These are phyloP conservation scores for Dynastes grantii DNA, from an alignment of 2,888 invertebrate genomes.

Conservation along the genomic window DNA sequence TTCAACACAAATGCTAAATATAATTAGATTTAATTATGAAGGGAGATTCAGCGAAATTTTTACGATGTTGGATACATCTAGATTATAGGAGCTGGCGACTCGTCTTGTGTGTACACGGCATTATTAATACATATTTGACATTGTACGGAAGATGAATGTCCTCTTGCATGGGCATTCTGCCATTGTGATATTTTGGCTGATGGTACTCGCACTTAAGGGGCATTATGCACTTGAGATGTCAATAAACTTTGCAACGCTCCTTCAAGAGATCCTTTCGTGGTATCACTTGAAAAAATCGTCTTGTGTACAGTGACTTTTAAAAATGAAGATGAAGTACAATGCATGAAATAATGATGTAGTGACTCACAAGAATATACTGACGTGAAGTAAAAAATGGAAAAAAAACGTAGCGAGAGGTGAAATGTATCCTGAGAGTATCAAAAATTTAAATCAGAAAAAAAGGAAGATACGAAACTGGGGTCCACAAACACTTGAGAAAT, in stretches of 20 bases:
- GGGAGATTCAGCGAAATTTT: conserved; percentile 28
- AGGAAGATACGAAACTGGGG: no score
- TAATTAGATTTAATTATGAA: conserved; percentile 38
- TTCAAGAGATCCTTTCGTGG: not conserved
- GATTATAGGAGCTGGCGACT: not conserved
- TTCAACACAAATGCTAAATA: conserved; percentile 27
- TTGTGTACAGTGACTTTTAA: no score
- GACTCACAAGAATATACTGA: no score
- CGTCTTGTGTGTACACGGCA: not conserved
- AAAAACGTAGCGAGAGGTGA: no score
- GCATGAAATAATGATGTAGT: no score
- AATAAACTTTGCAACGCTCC: conserved; percentile 9
- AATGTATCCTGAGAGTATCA: no score
- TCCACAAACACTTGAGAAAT: no score
- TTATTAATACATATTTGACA: conserved; percentile 7
- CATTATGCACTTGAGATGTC: conserved; percentile 6
- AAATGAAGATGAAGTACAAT: no score
- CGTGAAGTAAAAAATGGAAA: no score
- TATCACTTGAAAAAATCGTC: no score
- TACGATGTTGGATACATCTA: not conserved
- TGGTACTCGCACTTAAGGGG: not conserved
- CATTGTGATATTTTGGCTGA: conserved; percentile 14
- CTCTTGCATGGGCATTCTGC: not conserved
- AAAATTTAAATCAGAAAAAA: no score
- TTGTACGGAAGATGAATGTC: not conserved